Evolutionary conservation across 2,888 invertebrate genomes (phyloP).

Genomic region (Scrobipalpa costella): DNA sequence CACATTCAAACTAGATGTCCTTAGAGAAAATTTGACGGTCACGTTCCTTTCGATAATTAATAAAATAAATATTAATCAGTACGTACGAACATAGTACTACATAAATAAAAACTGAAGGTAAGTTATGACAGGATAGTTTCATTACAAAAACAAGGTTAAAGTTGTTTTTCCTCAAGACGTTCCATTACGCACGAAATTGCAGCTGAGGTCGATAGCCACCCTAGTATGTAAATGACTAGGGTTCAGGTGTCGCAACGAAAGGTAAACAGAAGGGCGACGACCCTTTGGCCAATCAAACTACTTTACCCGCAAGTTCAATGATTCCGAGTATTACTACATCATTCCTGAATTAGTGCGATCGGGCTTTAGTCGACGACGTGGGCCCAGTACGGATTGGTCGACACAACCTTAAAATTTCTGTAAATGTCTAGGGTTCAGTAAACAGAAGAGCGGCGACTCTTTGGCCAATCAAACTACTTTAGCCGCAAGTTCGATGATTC

Average conservation of each 20-base stretch:
- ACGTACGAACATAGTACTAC: no score
- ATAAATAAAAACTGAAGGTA: neutral
- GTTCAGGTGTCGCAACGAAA: neutral
- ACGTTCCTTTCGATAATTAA: neutral
- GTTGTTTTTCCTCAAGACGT: constrained; percentile 3
- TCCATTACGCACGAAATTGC: constrained; percentile 16
- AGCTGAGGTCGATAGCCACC: constrained; percentile 7
- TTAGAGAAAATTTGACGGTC: no score
- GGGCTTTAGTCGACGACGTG: no score
- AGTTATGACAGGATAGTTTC: neutral
- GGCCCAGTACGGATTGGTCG: no score
- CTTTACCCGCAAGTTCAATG: constrained; percentile 2
- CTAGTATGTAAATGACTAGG: constrained; percentile 16
- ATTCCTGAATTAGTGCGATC: no score
- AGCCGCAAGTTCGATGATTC: constrained; percentile 2
- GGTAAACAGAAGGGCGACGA: constrained; percentile 16
- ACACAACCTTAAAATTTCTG: no score
- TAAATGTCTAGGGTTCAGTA: constrained; percentile 16
- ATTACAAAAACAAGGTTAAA: neutral
- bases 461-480: neutral
- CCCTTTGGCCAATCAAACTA: neutral
- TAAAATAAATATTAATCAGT: no score
- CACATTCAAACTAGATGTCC: neutral
- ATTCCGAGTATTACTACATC: no score
- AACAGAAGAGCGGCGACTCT: constrained; percentile 15